phyloP scores from a whole-genome alignment of 2,797 vertebrate species.

The Stomatorhinus walkeri region DNA sequence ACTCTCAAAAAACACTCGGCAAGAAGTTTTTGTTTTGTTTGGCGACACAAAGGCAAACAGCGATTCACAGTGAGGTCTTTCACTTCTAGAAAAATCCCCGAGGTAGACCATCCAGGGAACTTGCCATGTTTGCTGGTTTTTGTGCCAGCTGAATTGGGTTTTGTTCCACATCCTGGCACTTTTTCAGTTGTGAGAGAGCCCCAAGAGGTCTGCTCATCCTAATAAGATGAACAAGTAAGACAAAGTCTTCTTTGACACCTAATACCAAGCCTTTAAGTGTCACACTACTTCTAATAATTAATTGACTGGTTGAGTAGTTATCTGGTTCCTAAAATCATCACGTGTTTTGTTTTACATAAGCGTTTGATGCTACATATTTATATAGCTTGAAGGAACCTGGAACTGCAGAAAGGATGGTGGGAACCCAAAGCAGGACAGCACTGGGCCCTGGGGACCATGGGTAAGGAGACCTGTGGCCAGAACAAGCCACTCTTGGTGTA shows the following conservation, averaged over 20 bases:
- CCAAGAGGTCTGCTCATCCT: background rate
- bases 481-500: background rate
- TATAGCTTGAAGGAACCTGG: background rate
- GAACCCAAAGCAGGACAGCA: background rate
- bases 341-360: background rate
- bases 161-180: background rate
- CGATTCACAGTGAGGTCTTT: background rate
- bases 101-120: background rate
- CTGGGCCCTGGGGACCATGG: background rate
- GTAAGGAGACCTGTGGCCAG: background rate
- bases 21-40: background rate
- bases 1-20: background rate
- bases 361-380: background rate
- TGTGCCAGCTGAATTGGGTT: constrained; percentile 1
- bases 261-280: background rate
- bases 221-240: background rate
- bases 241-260: background rate
- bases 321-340: background rate
- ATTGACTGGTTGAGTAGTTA: background rate
- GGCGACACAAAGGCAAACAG: background rate
- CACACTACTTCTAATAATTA: background rate
- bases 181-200: background rate
- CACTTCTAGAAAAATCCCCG: background rate
- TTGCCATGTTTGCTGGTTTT: background rate
- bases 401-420: background rate